Evolutionary conservation across 1,140 invertebrate species (phyloP).

Genomic region (Dreissena polymorpha): DNA sequence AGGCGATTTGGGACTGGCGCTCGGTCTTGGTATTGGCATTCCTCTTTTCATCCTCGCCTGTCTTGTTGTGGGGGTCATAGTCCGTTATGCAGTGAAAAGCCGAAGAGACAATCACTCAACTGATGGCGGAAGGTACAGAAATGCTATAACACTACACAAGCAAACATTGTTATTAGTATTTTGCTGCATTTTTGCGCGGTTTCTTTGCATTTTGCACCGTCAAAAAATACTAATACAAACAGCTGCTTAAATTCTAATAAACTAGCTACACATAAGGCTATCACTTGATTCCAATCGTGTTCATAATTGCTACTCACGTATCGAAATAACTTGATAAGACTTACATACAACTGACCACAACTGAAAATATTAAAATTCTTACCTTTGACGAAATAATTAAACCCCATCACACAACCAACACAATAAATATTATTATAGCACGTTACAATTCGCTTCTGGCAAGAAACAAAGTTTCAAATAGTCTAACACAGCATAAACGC

Average conservation of each 20-base stretch:
- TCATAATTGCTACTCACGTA: neutral
- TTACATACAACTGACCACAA: neutral
- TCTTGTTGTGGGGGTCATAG: slow-evolving; percentile 30
- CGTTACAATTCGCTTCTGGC: no score
- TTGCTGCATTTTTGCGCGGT: neutral
- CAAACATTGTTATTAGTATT: neutral
- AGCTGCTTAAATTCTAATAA: no score
- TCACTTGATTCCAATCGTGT: neutral
- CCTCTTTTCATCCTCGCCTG: slow-evolving; percentile 33
- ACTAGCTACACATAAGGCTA: no score
- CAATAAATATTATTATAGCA: no score
- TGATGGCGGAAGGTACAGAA: slow-evolving; percentile 35
- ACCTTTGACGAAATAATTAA: no score
- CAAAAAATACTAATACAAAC: no score
- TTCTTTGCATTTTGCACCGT: neutral
- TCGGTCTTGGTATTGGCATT: slow-evolving; percentile 48
- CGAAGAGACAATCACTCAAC: neutral
- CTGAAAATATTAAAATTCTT: no score
- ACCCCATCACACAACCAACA: no score
- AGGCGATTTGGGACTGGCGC: slow-evolving; percentile 40
- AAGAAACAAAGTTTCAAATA: no score
- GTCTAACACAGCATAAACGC: no score
- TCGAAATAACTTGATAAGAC: no score
- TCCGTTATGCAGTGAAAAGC: slow-evolving; percentile 26
- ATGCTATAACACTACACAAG: neutral